phyloP scores from a whole-genome alignment of 2,797 vertebrate species.

The Netta rufina region DNA sequence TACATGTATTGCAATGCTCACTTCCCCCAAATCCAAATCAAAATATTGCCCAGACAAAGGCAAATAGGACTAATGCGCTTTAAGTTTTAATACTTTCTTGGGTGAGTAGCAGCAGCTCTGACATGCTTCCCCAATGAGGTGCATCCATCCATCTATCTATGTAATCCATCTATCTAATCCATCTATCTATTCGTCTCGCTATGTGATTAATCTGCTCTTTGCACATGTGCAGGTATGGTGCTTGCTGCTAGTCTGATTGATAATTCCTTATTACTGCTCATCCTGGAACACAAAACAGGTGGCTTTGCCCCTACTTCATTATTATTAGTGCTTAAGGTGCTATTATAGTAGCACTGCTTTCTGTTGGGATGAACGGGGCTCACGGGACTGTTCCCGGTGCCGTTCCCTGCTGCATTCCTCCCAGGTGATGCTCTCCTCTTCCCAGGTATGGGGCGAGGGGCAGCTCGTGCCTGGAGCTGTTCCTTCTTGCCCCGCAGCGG shows the following conservation, averaged over 20 bases:
- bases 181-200: neutral
- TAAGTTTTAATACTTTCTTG: neutral
- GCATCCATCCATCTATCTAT: too few relatives aligned
- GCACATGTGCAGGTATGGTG: fast-evolving
- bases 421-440: neutral
- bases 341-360: fast-evolving
- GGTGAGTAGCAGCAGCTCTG: neutral
- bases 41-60: neutral
- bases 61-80: neutral
- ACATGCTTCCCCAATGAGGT: neutral
- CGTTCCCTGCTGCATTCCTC: fast-evolving
- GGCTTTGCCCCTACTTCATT: neutral
- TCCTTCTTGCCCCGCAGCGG: neutral
- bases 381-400: neutral
- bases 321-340: neutral
- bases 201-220: neutral
- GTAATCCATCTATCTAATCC: too few relatives aligned
- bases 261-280: neutral
- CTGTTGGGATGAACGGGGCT: neutral
- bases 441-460: neutral
- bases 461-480: neutral
- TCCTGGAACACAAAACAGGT: neutral
- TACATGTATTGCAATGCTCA: neutral
- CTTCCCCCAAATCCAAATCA: neutral
- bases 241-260: neutral